Evolutionary conservation across 2,797 vertebrate genomes (phyloP).

Genomic region (Protosalanx chinensis): DNA sequence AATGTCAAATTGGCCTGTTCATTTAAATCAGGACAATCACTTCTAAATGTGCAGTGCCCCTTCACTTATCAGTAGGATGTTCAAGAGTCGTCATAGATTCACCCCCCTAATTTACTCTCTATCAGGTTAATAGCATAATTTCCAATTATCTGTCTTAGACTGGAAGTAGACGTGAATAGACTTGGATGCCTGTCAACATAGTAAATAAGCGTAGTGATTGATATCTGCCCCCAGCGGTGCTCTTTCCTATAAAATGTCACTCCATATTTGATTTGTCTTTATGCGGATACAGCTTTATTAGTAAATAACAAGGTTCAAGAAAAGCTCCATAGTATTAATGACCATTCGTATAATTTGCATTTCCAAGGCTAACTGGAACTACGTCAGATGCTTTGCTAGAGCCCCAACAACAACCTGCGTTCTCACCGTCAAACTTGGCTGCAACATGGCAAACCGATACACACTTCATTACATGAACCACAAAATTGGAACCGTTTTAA

Average conservation of each 20-base stretch:
- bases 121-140: neutral
- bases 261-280: neutral
- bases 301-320: neutral
- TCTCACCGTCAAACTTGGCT: too few species aligned
- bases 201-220: neutral
- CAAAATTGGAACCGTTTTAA: neutral
- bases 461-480: neutral
- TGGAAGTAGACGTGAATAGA: neutral
- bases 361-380: neutral
- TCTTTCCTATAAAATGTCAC: neutral
- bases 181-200: neutral
- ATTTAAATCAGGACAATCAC: neutral
- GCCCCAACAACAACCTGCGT: too few species aligned
- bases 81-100: neutral
- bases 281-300: neutral
- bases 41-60: neutral
- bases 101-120: neutral
- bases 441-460: neutral
- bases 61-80: neutral
- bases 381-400: too few species aligned
- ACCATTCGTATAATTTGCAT: neutral
- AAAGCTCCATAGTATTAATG: neutral
- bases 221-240: neutral
- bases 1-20: neutral
- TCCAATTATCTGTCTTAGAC: neutral